These are phyloP conservation scores for Percina caprodes DNA, from an alignment of 2,113 vertebrate species.

Conservation along the genomic window DNA sequence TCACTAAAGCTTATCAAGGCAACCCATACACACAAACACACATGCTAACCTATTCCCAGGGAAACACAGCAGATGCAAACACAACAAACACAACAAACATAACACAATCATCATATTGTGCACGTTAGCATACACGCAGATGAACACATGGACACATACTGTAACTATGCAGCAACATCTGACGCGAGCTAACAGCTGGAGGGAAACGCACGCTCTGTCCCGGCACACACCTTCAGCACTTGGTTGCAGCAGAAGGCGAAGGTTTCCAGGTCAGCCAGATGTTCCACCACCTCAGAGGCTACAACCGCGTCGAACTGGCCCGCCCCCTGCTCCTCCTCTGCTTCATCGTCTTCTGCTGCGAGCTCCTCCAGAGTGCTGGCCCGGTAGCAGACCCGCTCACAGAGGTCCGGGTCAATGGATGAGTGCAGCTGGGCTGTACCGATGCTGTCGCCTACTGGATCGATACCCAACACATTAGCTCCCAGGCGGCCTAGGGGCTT, in stretches of 20 bases:
- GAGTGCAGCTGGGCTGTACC: conserved; percentile 89
- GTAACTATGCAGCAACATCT: conserved; percentile 18
- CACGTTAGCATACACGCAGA: conserved; percentile 6
- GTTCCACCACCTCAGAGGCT: conserved; percentile 97
- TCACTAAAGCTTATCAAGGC: conserved; percentile 14
- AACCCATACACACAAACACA: conserved; percentile 19
- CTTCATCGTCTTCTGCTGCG: conserved; percentile 74
- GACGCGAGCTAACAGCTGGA: conserved; percentile 36
- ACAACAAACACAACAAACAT: not conserved
- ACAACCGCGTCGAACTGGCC: conserved; percentile 89
- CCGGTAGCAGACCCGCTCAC: conserved; percentile 86
- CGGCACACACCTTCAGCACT: conserved; percentile 89
- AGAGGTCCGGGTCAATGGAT: conserved; percentile 89
- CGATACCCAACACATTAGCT: conserved; percentile 91
- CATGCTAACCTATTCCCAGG: conserved; percentile 22
- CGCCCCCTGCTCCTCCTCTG: conserved; percentile 6
- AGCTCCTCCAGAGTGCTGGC: conserved; percentile 91
- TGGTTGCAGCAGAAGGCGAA: conserved; percentile 90
- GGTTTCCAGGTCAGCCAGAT: conserved; percentile 91
- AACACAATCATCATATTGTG: conserved; percentile 27
- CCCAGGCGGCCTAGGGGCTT: conserved; percentile 95
- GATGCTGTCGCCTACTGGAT: conserved; percentile 94
- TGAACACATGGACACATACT: conserved; percentile 11
- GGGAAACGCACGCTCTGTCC: not conserved
- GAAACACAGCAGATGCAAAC: conserved; percentile 17